Percentiles rank a stretch among this genome's conserved stretches.
Conservation (phyloP, 64 coral and sea anemone species). For the Trachythela sp. region DNA sequence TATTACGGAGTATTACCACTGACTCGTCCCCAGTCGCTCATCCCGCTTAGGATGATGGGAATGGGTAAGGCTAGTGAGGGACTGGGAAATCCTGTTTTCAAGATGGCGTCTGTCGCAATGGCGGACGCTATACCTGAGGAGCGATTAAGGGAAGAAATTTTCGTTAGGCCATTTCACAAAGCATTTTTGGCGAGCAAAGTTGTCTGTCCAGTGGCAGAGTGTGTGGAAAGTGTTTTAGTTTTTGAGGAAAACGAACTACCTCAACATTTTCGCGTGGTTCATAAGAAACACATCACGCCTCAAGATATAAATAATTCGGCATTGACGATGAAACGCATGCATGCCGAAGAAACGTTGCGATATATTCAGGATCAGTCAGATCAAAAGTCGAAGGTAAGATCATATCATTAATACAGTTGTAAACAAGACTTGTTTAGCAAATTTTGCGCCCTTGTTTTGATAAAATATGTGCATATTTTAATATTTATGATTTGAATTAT, state of each 20-base stretch:
- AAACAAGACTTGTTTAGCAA: background rate
- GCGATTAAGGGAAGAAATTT: no score
- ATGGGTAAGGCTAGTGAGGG: no score
- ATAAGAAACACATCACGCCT: background rate
- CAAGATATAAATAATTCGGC: background rate
- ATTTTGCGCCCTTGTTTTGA: background rate
- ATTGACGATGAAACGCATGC: background rate
- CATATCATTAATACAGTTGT: no score
- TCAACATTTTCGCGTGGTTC: background rate
- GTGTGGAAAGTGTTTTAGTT: background rate
- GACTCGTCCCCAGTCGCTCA: no score
- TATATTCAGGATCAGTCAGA: background rate
- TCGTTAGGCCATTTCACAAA: no score
- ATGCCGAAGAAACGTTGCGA: background rate
- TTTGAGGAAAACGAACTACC: background rate
- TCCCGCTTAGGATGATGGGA: no score
- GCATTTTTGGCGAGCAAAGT: no score
- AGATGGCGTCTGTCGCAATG: no score
- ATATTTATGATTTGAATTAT: background rate
- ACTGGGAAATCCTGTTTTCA: no score
- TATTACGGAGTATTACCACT: no score
- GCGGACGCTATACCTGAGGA: no score
- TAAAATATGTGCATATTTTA: background rate
- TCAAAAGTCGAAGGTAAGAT: background rate
- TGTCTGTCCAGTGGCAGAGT: no score